These are phyloP conservation scores for Holcopasites calliopsidis DNA, from an alignment of 1,140 invertebrate genomes.

Conservation along the genomic window DNA sequence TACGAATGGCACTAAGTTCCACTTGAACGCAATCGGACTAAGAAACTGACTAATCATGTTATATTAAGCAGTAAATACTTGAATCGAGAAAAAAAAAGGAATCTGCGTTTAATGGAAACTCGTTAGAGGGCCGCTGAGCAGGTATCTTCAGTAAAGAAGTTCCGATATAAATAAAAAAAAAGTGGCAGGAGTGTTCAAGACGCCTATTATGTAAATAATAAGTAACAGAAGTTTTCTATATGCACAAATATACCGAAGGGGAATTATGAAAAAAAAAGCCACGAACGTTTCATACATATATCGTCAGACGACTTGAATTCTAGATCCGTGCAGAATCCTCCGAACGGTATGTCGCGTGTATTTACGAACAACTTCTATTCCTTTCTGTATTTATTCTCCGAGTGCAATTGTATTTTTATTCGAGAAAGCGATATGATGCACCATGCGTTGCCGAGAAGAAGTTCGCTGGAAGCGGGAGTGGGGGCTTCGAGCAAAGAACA, in stretches of 20 bases:
- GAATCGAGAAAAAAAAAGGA: not conserved
- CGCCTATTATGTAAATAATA: slow-evolving; percentile 5
- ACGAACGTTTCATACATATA: not conserved
- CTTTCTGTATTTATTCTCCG: slow-evolving; percentile 24
- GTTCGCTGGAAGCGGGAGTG: too few species aligned
- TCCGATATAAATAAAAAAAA: not conserved
- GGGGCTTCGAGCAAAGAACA: too few species aligned
- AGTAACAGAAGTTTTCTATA: slow-evolving; percentile 29
- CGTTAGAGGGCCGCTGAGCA: not conserved
- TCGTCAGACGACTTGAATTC: not conserved
- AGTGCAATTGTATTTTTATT: slow-evolving; percentile 22
- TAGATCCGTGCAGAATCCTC: not conserved
- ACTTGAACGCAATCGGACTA: not conserved
- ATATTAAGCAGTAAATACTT: too few species aligned
- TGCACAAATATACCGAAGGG: not conserved
- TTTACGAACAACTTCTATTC: slow-evolving; percentile 12
- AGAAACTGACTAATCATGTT: not conserved
- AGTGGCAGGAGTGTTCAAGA: slow-evolving; percentile 2
- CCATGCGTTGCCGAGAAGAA: too few species aligned
- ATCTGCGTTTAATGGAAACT: slow-evolving; percentile 9
- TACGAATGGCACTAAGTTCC: slow-evolving; percentile 1
- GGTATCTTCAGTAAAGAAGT: not conserved
- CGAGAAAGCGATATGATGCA: too few species aligned
- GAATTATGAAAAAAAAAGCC: slow-evolving; percentile 7
- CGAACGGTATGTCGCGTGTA: not conserved